Percentiles rank a stretch among this genome's conserved stretches.
Conservation (phyloP, 1,140 invertebrate genomes). For the Drosophila sucinea region DNA sequence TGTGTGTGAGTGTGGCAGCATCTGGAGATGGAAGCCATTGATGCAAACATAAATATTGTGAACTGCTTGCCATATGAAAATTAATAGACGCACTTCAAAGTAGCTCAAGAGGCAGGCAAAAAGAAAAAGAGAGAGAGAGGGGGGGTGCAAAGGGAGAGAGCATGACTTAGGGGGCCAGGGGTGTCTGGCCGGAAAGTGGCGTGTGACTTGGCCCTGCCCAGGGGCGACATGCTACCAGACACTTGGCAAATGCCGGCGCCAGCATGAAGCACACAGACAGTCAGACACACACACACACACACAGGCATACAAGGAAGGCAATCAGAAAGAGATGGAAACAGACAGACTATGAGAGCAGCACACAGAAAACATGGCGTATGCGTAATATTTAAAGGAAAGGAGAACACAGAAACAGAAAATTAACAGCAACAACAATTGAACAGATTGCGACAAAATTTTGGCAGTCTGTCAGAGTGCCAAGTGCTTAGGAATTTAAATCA, state of each 20-base stretch:
- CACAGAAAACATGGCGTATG: constrained; percentile 50
- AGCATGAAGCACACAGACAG: constrained; percentile 31
- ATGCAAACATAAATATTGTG: constrained; percentile 49
- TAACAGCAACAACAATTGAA: not conserved
- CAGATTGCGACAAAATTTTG: constrained; percentile 41
- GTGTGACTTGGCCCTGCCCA: constrained; percentile 28
- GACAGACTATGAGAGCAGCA: not conserved
- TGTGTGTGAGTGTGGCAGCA: not conserved
- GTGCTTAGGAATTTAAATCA: constrained; percentile 11
- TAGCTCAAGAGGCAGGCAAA: constrained; percentile 28
- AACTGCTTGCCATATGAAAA: constrained; percentile 64
- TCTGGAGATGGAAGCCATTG: not conserved
- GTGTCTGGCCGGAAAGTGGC: constrained; percentile 33
- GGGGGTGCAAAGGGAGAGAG: not conserved
- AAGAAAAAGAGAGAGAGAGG: not conserved
- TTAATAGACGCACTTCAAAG: constrained; percentile 58
- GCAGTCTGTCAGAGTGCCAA: constrained; percentile 41
- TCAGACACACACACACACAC: constrained; percentile 3
- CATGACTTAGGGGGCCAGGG: not conserved
- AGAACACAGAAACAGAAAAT: not conserved
- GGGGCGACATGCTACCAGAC: constrained; percentile 56
- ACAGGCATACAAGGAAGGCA: not conserved
- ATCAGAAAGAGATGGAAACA: not conserved
- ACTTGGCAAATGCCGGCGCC: constrained; percentile 66
- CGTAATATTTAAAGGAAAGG: constrained; percentile 51